Percentiles rank a stretch among this genome's conserved stretches.
Evolutionary conservation across 2,113 vertebrate genomes (phyloP).

Genomic region (Tor tambroides): DNA sequence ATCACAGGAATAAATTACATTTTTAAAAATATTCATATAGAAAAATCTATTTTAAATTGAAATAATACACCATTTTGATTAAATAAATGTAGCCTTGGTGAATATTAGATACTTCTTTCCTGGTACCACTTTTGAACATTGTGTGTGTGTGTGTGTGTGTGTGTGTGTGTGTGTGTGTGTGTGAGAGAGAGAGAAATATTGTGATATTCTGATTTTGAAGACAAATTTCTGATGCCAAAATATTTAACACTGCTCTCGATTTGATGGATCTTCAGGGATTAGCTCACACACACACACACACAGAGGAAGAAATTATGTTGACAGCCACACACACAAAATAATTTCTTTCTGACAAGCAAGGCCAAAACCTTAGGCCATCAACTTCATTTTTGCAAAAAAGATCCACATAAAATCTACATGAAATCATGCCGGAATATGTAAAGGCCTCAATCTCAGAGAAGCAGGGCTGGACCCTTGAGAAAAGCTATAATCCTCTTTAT

Average conservation of each 20-base stretch:
- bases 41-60: background rate
- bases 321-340: conserved; percentile 12
- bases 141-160: background rate
- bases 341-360: conserved; percentile 25
- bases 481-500: conserved; percentile 32
- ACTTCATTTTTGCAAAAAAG: conserved; percentile 31
- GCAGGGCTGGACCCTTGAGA: conserved; percentile 41
- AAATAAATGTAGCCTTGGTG: background rate
- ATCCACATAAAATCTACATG: conserved; percentile 44
- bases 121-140: background rate
- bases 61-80: background rate
- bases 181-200: background rate
- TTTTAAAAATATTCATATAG: background rate
- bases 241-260: background rate
- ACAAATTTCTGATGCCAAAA: background rate
- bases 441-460: conserved; percentile 40
- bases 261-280: background rate
- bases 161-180: too few species aligned
- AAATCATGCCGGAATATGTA: conserved; percentile 36
- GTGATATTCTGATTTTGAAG: background rate
- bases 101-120: background rate
- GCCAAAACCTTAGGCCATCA: conserved; percentile 38
- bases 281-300: background rate
- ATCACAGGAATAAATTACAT: background rate
- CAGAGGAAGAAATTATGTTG: conserved; percentile 5